Evolutionary conservation across 2,888 invertebrate species (phyloP).

Genomic region (Cosmopolites sordidus): DNA sequence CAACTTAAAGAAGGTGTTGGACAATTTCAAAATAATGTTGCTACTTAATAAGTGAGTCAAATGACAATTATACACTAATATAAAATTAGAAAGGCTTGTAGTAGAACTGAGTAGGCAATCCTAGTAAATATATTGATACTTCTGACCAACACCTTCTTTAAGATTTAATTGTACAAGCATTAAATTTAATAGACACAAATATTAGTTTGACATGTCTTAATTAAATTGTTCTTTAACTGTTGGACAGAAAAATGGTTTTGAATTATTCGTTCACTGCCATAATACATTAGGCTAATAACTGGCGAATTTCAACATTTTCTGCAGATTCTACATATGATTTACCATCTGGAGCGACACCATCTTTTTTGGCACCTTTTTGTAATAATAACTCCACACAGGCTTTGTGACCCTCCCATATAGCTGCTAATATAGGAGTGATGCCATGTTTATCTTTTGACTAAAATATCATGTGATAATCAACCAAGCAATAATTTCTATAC

Average conservation of each 20-base stretch:
- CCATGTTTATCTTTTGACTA: conserved; percentile 93
- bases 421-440: conserved; percentile 88
- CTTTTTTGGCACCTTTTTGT: conserved; percentile 78
- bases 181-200: too few relatives aligned
- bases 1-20: neutral
- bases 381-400: conserved; percentile 84
- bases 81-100: too few relatives aligned
- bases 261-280: too few relatives aligned
- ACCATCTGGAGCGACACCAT: conserved; percentile 83
- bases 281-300: conserved; percentile 48
- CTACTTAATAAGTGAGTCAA: too few relatives aligned
- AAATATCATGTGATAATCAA: conserved; percentile 29
- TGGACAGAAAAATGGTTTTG: too few relatives aligned
- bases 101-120: too few relatives aligned
- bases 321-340: conserved; percentile 82
- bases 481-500: neutral
- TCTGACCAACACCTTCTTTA: too few relatives aligned
- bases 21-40: neutral
- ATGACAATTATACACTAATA: too few relatives aligned
- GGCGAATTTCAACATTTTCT: conserved; percentile 87
- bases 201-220: too few relatives aligned
- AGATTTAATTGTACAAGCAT: too few relatives aligned
- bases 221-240: too few relatives aligned
- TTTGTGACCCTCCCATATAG: conserved; percentile 95
- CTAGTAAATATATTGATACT: too few relatives aligned